Evolutionary conservation across 2,113 vertebrate genomes (phyloP).

Genomic region (Phalacrocorax brasilianus): DNA sequence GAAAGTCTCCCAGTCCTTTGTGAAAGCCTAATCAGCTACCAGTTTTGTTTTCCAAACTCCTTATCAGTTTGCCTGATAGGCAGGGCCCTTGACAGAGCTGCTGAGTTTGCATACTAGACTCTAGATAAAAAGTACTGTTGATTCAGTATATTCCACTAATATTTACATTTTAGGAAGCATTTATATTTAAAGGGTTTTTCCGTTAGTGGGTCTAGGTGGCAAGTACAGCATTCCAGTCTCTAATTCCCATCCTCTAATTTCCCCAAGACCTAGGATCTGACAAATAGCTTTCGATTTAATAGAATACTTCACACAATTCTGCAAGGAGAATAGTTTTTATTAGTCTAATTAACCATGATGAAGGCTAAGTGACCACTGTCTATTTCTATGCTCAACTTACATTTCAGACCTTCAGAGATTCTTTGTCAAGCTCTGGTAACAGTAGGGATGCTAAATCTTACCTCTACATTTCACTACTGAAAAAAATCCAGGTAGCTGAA

Average conservation of each 20-base stretch:
- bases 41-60: neutral
- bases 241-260: neutral
- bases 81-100: neutral
- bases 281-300: neutral
- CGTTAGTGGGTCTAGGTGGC: neutral
- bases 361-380: neutral
- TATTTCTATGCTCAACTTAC: neutral
- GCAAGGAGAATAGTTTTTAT: neutral
- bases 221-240: neutral
- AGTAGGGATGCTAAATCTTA: neutral
- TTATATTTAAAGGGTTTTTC: neutral
- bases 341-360: neutral
- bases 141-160: neutral
- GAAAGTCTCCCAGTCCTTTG: neutral
- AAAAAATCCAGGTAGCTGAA: neutral
- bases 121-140: neutral
- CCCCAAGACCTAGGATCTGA: neutral
- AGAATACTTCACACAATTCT: neutral
- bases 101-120: neutral
- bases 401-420: neutral
- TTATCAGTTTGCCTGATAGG: neutral
- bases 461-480: neutral
- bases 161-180: neutral
- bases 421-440: neutral
- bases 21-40: neutral